These are phyloP conservation scores for Drosophila nigritarsus DNA, from an alignment of 2,888 invertebrate genomes.

Conservation along the genomic window DNA sequence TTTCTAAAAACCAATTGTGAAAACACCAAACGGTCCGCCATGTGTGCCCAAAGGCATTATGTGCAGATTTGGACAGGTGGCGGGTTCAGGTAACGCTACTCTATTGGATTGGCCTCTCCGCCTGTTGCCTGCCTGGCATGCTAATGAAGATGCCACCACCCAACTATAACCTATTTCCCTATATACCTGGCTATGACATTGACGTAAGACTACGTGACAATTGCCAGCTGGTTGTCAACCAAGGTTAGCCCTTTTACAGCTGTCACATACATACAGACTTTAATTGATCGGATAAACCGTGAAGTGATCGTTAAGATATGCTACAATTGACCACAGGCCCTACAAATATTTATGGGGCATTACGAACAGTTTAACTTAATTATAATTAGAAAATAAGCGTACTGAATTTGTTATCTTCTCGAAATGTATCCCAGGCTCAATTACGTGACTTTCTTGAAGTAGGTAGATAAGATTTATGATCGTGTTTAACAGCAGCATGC, in stretches of 20 bases:
- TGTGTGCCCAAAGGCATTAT: conserved; percentile 29
- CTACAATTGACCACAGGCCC: conserved; percentile 4
- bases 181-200: conserved; percentile 47
- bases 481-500: background rate
- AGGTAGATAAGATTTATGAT: background rate
- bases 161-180: conserved; percentile 1
- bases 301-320: conserved; percentile 32
- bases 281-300: conserved; percentile 55
- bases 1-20: too few species aligned
- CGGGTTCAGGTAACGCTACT: conserved; percentile 25
- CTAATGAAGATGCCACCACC: conserved; percentile 62
- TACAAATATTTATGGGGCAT: conserved; percentile 22
- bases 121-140: conserved; percentile 59
- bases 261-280: conserved; percentile 29
- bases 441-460: background rate
- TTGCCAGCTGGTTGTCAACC: conserved; percentile 24
- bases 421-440: background rate
- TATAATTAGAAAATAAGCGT: background rate
- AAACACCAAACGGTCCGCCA: background rate
- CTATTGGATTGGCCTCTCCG: conserved; percentile 24
- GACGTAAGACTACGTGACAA: conserved; percentile 71
- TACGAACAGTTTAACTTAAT: background rate
- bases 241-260: conserved; percentile 64
- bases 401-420: conserved; percentile 3
- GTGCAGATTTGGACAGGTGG: conserved; percentile 36